Base-by-base conservation (phyloP, 2,113 vertebrate species). In the Chamaea fasciata region DNA sequence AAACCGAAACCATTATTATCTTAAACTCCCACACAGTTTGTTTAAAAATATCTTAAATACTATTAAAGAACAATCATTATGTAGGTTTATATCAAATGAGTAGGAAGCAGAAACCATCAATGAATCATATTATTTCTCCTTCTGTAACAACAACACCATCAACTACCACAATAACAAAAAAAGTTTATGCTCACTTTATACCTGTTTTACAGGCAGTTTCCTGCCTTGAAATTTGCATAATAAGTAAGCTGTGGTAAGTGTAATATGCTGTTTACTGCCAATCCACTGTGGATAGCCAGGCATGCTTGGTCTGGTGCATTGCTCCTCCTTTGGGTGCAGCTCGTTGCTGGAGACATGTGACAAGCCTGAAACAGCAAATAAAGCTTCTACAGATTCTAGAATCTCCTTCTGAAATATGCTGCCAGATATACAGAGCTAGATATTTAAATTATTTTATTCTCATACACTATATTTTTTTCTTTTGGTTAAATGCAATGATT, bases 41-140 rank as follows among this genome's bases (percentile, higher is more conserved):
- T 84, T 97, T 91, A 79, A 95, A 97, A 96, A 96, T 96, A 96
- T 94, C 95, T 92, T 96, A 95, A 96, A 92, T 96, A 90, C 82
- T 95, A 91, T 97, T 96, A 94, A 97, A 96, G 87, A 97, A 94
- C 87, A 96, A 86, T 90, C 68, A 86, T 92, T 95, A 59, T 89
- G 46, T 79, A 35, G 63, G 74, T 94, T 96, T 96, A 59, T 94
- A 86, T 96, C 74, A 55, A 83, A 75, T 15, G 70, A 94, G 95
- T 97, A 91, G 97, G 95, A 97, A 95, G 91, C 64, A 92, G 68
- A 94, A 93, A 86, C 63, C 65, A 31, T 87, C 92, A 88, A 60
- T 95, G 94, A 98, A 89, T 96, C 90, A 92, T 68, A 75, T 89
- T 35, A 91, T 94, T 94, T 90, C 80, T 94, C 50, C 68, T 94